Evolutionary conservation across 2,113 vertebrate genomes (phyloP).

Genomic region (Oenanthe oenanthe): DNA sequence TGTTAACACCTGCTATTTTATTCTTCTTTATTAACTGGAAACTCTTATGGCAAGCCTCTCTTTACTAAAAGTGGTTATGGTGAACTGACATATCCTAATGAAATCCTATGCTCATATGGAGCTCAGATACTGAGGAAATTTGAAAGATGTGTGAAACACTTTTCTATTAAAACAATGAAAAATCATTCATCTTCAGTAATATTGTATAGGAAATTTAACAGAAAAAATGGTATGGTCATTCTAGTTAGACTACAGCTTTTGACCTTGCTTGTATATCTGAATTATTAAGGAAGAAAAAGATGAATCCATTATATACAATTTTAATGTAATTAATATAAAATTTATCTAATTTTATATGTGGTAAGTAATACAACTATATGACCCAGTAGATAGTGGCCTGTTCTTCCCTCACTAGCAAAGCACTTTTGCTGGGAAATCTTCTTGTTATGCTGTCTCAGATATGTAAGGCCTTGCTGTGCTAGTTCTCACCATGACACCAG

Average conservation of each 20-base stretch:
- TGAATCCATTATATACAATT: not conserved
- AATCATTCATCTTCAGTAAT: not conserved
- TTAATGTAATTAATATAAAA: not conserved
- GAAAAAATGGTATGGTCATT: not conserved
- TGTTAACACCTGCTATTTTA: constrained; percentile 18
- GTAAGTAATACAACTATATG: not conserved
- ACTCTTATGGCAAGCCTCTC: not conserved
- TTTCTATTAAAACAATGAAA: not conserved
- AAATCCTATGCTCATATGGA: not conserved
- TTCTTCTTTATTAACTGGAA: constrained; percentile 6
- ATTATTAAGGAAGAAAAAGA: not conserved
- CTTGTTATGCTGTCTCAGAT: not conserved
- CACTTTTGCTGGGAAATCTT: not conserved
- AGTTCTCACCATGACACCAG: not conserved
- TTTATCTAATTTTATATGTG: not conserved
- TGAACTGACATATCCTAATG: not conserved
- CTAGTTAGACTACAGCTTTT: not conserved
- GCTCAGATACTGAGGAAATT: not conserved
- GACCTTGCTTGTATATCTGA: not conserved
- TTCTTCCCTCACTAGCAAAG: not conserved
- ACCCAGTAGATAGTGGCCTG: not conserved
- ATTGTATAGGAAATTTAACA: not conserved
- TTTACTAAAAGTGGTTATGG: not conserved
- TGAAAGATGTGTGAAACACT: not conserved
- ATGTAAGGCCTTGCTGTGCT: not conserved